Conservation (phyloP, 2,113 vertebrate genomes). For the Ophiodon elongatus region DNA sequence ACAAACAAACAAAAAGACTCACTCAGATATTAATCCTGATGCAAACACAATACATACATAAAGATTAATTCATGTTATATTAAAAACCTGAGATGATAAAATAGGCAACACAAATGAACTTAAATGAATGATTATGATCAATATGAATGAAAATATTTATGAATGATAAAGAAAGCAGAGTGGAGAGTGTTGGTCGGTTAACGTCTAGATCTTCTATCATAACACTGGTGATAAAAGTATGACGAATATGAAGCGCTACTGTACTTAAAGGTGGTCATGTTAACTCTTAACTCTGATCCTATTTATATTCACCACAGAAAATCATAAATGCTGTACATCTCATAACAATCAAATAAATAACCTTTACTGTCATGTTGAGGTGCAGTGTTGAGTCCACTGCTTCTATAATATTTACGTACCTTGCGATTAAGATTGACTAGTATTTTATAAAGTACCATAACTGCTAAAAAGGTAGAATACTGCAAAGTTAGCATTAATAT, state of each 20-base stretch:
- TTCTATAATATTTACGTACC: not conserved
- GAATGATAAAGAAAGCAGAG: not conserved
- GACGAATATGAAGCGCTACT: not conserved
- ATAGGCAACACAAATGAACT: not conserved
- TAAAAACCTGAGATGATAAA: not conserved
- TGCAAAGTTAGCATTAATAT: not conserved
- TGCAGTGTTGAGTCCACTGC: not conserved
- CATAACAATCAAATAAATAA: not conserved
- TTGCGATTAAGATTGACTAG: not conserved
- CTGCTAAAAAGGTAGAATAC: not conserved
- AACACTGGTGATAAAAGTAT: not conserved
- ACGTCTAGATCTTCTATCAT: not conserved
- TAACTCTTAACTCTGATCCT: not conserved
- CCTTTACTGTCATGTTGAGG: not conserved
- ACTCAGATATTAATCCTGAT: not conserved
- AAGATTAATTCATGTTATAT: not conserved
- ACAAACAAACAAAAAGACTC: not conserved
- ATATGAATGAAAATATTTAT: no score
- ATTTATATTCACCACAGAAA: not conserved
- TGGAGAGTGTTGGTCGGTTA: not conserved
- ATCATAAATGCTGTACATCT: not conserved
- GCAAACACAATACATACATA: not conserved
- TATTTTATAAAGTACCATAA: not conserved
- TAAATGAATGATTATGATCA: not conserved
- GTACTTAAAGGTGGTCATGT: not conserved